phyloP scores from a whole-genome alignment of 2,113 vertebrate genomes.

The Tychaedon coryphoeus region DNA sequence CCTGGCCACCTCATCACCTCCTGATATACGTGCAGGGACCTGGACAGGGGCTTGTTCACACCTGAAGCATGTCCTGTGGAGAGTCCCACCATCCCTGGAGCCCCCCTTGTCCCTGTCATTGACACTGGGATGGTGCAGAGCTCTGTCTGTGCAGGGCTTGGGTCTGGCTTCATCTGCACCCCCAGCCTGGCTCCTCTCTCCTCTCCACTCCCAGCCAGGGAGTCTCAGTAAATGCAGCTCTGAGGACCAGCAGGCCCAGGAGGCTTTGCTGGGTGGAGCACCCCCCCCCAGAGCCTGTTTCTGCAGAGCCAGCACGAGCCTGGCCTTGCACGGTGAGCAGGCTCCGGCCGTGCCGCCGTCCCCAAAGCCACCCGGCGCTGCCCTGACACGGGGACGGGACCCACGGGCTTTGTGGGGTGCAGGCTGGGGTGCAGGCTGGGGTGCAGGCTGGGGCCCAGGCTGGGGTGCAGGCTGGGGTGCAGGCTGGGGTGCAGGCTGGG shows the following conservation, averaged over 20 bases:
- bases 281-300: neutral
- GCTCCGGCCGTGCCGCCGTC: rapidly evolving
- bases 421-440: too few species aligned
- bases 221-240: neutral
- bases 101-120: rapidly evolving
- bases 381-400: rapidly evolving
- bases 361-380: neutral
- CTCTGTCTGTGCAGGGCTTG: rapidly evolving
- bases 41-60: neutral
- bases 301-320: neutral
- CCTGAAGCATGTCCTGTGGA: neutral
- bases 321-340: rapidly evolving
- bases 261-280: neutral
- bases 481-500: neutral
- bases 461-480: neutral
- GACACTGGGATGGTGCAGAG: neutral
- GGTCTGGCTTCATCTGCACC: rapidly evolving
- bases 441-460: too few species aligned
- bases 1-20: neutral
- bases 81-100: neutral
- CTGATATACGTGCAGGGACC: rapidly evolving
- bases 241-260: neutral
- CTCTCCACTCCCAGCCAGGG: rapidly evolving
- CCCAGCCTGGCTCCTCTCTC: too few species aligned
- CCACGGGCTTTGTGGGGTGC: rapidly evolving